Percentiles rank a stretch among this genome's conserved stretches.
These are phyloP conservation scores for Melangyna quadrimaculata DNA, from an alignment of 2,888 invertebrate species.

Conservation along the genomic window DNA sequence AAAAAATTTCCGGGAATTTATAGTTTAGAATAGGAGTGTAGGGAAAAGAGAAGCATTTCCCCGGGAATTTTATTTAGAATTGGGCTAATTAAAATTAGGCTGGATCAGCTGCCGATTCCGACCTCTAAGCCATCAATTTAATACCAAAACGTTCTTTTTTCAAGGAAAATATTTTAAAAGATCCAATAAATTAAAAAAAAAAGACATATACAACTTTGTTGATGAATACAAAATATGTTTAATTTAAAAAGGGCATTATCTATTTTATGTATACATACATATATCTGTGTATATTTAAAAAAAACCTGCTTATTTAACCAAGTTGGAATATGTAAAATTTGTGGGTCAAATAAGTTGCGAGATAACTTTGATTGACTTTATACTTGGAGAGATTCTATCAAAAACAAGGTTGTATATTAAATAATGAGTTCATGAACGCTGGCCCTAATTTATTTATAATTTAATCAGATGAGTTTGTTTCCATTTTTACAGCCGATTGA, in stretches of 20 bases:
- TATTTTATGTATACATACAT: too few relatives aligned
- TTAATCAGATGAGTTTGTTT: background rate
- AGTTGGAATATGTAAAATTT: background rate
- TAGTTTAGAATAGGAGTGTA: too few relatives aligned
- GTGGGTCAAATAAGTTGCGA: conserved; percentile 6
- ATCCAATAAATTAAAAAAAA: background rate
- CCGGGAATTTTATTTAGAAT: too few relatives aligned
- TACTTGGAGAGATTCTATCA: background rate
- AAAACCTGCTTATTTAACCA: background rate
- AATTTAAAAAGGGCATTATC: background rate
- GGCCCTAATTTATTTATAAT: background rate
- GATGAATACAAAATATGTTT: background rate
- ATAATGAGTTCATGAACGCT: background rate
- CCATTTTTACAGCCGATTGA: background rate
- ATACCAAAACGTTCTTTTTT: too few relatives aligned
- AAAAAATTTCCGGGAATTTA: too few relatives aligned
- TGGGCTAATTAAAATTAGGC: too few relatives aligned
- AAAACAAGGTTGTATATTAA: background rate
- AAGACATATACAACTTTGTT: background rate
- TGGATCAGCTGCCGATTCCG: too few relatives aligned
- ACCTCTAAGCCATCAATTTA: too few relatives aligned
- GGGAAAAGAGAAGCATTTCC: too few relatives aligned
- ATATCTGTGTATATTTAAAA: background rate
- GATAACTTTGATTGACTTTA: background rate
- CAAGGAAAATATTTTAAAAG: too few relatives aligned